These are phyloP conservation scores for Cyclargus thomasi DNA, from an alignment of 1,140 invertebrate species.

Conservation along the genomic window DNA sequence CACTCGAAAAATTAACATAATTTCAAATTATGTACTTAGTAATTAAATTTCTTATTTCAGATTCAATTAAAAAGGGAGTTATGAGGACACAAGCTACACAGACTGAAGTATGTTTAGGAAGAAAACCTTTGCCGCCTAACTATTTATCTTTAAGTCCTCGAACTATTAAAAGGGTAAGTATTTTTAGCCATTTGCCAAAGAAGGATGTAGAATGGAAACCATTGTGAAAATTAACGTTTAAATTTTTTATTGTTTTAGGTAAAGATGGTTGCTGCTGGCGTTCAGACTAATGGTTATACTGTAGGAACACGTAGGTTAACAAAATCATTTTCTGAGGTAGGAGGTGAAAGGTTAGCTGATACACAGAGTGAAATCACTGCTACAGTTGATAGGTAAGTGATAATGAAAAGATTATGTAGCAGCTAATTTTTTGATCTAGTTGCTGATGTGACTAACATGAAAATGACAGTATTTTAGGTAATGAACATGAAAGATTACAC, in stretches of 20 bases:
- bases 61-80: conserved; percentile 87
- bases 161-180: conserved; percentile 78
- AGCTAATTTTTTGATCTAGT: too few relatives aligned
- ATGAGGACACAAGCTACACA: conserved; percentile 96
- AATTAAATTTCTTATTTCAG: conserved; percentile 50
- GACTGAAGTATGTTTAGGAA: conserved; percentile 84
- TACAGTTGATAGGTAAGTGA: conserved; percentile 54
- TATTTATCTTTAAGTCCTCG: conserved; percentile 86
- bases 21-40: not conserved
- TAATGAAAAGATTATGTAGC: not conserved
- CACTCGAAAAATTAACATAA: too few relatives aligned
- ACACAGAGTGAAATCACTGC: conserved; percentile 45
- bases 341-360: conserved; percentile 69
- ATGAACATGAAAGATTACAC: conserved; percentile 84
- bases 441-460: not conserved
- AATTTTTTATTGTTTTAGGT: conserved; percentile 72
- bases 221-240: not conserved
- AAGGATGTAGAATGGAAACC: not conserved
- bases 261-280: conserved; percentile 91
- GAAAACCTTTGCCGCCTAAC: conserved; percentile 82
- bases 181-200: conserved; percentile 18
- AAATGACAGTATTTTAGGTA: conserved; percentile 54
- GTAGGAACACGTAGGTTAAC: conserved; percentile 81
- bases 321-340: conserved; percentile 90
- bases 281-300: conserved; percentile 88